A percentile compares a stretch with the other conserved stretches of the same genome.
Conservation (phyloP, 2,888 invertebrate genomes). For the Eurois occulta region DNA sequence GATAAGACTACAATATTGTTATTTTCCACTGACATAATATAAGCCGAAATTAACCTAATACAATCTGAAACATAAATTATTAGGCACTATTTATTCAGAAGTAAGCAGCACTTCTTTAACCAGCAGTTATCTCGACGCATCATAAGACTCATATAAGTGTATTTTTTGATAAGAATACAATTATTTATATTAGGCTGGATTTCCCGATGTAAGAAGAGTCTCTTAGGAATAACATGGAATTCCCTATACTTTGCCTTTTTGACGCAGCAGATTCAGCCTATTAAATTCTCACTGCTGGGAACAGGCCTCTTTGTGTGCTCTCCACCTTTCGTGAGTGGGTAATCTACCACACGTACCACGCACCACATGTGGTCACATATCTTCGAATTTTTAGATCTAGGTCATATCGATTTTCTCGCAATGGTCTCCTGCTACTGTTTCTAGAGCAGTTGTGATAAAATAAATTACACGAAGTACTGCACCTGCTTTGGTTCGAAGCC, state of each 20-base stretch:
- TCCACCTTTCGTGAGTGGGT: neutral
- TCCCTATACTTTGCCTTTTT: neutral
- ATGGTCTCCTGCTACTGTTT: neutral
- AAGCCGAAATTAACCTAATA: neutral
- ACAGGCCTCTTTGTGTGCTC: neutral
- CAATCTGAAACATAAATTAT: neutral
- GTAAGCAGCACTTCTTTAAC: neutral
- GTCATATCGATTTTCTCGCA: neutral
- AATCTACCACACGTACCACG: neutral
- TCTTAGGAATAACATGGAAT: neutral
- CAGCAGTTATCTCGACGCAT: neutral
- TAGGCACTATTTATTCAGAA: neutral
- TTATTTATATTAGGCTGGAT: conserved; percentile 8
- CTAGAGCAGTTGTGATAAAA: too few relatives aligned
- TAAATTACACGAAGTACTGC: neutral
- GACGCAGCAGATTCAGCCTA: neutral
- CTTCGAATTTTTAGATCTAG: neutral
- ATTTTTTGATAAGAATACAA: conserved; percentile 25
- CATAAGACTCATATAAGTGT: neutral
- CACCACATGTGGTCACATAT: neutral
- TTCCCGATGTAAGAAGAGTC: neutral
- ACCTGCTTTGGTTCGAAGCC: neutral
- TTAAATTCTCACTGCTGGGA: neutral
- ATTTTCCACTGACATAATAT: neutral
- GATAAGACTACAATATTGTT: neutral